Evolutionary conservation across 2,113 vertebrate genomes (phyloP).

Genomic region (Castor canadensis): DNA sequence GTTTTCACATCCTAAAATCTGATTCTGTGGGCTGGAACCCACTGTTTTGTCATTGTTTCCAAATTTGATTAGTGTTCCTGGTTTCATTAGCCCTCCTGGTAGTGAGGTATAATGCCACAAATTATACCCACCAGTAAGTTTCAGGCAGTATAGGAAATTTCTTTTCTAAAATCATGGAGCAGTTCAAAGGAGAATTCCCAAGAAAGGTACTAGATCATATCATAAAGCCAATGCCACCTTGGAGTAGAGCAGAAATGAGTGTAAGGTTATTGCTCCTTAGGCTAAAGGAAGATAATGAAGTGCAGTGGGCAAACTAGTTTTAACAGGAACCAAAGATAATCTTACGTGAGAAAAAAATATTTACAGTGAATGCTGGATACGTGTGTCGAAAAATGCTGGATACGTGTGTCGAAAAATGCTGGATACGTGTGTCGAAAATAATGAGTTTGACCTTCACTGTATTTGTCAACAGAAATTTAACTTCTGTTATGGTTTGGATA

Average conservation of each 20-base stretch:
- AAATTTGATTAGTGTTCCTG: conserved; percentile 24
- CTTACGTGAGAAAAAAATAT: background rate
- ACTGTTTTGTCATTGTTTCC: background rate
- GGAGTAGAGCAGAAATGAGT: background rate
- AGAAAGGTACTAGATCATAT: background rate
- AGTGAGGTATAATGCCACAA: background rate
- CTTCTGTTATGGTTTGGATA: background rate
- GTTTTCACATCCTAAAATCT: conserved; percentile 22
- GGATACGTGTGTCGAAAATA: background rate
- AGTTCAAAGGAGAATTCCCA: background rate
- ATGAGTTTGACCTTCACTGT: background rate
- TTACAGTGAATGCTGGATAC: background rate
- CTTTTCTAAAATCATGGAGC: conserved; percentile 4
- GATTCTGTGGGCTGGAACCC: background rate
- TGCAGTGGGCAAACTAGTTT: background rate
- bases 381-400: background rate
- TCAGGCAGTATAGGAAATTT: conserved; percentile 28
- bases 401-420: background rate
- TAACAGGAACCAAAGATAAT: background rate
- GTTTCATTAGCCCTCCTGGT: background rate
- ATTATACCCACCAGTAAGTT: conserved; percentile 22
- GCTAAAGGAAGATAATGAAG: background rate
- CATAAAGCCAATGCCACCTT: background rate
- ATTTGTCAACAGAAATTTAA: conserved; percentile 18
- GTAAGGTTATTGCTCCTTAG: background rate